phyloP scores from a whole-genome alignment of 2,888 invertebrate species.

The Mesorhabditis spiculigera region DNA sequence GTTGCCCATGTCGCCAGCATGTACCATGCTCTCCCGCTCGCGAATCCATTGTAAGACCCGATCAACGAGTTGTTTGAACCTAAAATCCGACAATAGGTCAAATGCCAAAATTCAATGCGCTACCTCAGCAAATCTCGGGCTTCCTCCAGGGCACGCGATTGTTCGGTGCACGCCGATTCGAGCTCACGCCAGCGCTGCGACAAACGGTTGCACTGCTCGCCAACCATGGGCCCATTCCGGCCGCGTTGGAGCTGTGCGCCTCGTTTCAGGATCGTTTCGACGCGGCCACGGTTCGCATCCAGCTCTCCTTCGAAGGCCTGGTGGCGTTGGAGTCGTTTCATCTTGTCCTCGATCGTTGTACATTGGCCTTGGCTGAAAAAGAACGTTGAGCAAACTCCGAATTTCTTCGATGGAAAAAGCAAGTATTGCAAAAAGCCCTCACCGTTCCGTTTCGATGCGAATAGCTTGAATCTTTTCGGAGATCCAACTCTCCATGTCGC shows the following conservation, averaged over 20 bases:
- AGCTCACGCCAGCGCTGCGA: conserved; percentile 75
- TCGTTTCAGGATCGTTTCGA: conserved; percentile 73
- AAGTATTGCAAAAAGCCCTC: conserved; percentile 62
- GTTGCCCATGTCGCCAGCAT: conserved; percentile 85
- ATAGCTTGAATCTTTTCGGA: conserved; percentile 60
- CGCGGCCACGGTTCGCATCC: conserved; percentile 78
- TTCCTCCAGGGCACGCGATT: conserved; percentile 83
- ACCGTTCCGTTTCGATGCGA: conserved; percentile 45
- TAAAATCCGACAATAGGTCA: neutral
- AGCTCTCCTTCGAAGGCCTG: conserved; percentile 91
- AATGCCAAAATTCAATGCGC: neutral
- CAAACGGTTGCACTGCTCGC: conserved; percentile 62
- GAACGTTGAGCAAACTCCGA: too few relatives aligned
- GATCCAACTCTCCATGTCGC: conserved; percentile 63
- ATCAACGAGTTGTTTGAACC: conserved; percentile 67
- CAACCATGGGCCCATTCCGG: conserved; percentile 9
- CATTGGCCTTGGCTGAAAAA: conserved; percentile 69
- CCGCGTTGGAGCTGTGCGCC: conserved; percentile 21
- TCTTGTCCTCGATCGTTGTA: conserved; percentile 83
- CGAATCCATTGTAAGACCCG: conserved; percentile 95
- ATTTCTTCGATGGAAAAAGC: too few relatives aligned
- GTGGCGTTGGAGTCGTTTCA: conserved; percentile 87
- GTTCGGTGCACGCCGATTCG: conserved; percentile 70
- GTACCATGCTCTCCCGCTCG: conserved; percentile 77
- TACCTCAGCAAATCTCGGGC: conserved; percentile 88